Evolutionary conservation across 2,888 invertebrate species (phyloP).

Genomic region (Amblyteles armatorius): DNA sequence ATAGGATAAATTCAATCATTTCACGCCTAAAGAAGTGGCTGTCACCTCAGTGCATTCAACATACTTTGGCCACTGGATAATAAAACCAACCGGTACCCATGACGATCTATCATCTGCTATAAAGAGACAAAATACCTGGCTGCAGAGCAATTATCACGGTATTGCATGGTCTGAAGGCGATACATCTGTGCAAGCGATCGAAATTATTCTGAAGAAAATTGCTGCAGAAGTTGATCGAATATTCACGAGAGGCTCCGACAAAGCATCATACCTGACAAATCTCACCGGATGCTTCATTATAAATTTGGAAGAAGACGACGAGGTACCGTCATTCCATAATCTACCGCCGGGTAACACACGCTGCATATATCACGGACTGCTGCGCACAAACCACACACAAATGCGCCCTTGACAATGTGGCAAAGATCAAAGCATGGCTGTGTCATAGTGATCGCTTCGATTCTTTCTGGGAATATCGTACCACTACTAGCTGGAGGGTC

Average conservation of each 20-base stretch:
- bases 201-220: slow-evolving; percentile 9
- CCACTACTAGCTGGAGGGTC: not conserved
- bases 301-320: slow-evolving; percentile 31
- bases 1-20: not conserved
- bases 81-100: not conserved
- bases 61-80: not conserved
- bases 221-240: slow-evolving; percentile 54
- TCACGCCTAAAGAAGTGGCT: not conserved
- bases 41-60: not conserved
- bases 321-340: not conserved
- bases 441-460: not conserved
- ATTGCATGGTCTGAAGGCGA: no score
- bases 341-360: not conserved
- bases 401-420: slow-evolving; percentile 4
- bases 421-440: slow-evolving; percentile 22
- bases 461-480: slow-evolving; percentile 11
- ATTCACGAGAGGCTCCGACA: slow-evolving; percentile 57
- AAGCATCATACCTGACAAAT: not conserved
- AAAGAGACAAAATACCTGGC: no score
- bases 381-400: not conserved
- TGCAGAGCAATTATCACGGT: no score
- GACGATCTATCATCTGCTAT: no score
- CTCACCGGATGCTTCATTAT: slow-evolving; percentile 28
- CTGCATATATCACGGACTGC: slow-evolving; percentile 8
- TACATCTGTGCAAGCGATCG: not conserved